Evolutionary conservation across 2,797 vertebrate genomes (phyloP).

Genomic region (Halcyon leucocephala): DNA sequence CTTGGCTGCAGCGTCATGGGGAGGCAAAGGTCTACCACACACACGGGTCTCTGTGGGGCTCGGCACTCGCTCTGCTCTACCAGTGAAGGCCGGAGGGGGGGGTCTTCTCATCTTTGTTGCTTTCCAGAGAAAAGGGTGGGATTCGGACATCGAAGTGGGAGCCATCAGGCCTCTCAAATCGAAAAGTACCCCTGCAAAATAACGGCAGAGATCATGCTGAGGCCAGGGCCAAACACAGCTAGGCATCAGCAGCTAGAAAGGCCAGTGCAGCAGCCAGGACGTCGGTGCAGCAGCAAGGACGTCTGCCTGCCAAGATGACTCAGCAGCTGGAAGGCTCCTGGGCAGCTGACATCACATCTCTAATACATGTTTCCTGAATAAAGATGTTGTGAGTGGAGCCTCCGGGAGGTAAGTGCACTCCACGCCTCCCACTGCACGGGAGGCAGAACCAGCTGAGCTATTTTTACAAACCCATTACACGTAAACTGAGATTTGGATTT

Average conservation of each 20-base stretch:
- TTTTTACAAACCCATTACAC: not conserved
- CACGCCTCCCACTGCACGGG: not conserved
- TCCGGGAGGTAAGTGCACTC: not conserved
- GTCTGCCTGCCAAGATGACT: not conserved
- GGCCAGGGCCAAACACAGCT: not conserved
- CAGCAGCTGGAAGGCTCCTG: not conserved
- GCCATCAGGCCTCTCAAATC: constrained; percentile 95
- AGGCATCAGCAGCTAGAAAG: not conserved
- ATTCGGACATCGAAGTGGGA: constrained; percentile 98
- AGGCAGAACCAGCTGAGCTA: not conserved
- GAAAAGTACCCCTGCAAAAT: constrained; percentile 92
- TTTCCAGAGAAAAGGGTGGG: constrained; percentile 97
- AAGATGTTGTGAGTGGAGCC: not conserved
- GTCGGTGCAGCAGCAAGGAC: not conserved
- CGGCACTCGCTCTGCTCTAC: constrained; percentile 71
- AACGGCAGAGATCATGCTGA: not conserved
- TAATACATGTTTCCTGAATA: not conserved
- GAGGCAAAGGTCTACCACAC: constrained; percentile 45
- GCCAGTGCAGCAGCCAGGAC: not conserved
- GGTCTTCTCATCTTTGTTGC: constrained; percentile 91
- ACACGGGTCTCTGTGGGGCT: constrained; percentile 17
- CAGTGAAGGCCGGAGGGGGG: constrained; percentile 87
- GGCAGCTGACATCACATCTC: not conserved
- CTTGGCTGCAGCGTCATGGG: constrained; percentile 17
- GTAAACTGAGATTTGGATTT: not conserved